Percentiles rank a stretch among this genome's conserved stretches.
Conservation (phyloP, 2,113 vertebrate genomes). For the Proteles cristata region DNA sequence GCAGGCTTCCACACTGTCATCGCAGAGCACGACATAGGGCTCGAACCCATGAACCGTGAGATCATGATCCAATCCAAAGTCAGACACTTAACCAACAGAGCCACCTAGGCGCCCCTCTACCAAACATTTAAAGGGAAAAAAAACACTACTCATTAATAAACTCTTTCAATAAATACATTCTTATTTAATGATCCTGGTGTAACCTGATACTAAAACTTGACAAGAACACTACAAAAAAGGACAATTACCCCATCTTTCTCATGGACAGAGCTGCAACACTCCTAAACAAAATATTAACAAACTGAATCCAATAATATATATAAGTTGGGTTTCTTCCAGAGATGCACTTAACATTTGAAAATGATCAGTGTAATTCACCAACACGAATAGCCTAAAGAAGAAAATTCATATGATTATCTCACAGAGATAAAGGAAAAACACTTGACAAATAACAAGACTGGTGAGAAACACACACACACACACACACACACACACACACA, state of each 20-base stretch:
- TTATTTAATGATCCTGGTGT: neutral
- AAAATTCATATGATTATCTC: constrained; percentile 30
- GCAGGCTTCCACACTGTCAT: too few relatives aligned
- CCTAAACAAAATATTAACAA: neutral
- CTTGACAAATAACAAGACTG: neutral
- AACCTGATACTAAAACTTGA: neutral
- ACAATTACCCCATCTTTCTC: neutral
- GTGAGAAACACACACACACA: neutral
- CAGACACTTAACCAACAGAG: too few relatives aligned
- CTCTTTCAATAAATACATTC: neutral
- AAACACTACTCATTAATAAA: neutral
- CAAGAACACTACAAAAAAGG: neutral
- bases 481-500: neutral
- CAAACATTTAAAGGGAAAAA: neutral
- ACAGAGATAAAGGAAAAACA: neutral
- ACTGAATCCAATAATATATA: neutral
- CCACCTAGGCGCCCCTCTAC: neutral
- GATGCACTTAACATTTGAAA: neutral
- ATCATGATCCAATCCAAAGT: too few relatives aligned
- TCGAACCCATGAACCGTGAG: too few relatives aligned
- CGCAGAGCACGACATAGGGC: too few relatives aligned
- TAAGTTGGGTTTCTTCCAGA: neutral
- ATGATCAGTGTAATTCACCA: neutral
- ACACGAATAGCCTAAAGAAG: constrained; percentile 13
- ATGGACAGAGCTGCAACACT: neutral